Evolutionary conservation across 2,113 vertebrate species (phyloP).

Genomic region (Brienomyrus longianalis): DNA sequence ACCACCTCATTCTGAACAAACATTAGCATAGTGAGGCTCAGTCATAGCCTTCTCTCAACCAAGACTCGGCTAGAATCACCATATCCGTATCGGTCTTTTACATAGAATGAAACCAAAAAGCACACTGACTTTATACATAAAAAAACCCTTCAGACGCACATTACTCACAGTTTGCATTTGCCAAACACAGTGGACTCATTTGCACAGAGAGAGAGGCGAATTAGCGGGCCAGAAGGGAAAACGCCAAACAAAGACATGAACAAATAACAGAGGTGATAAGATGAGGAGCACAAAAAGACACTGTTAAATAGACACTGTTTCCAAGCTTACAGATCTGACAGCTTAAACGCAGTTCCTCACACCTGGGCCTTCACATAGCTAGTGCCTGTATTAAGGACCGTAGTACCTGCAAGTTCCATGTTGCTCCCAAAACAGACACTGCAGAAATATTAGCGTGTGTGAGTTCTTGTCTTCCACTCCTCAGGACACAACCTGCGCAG

Average conservation of each 20-base stretch:
- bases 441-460: background rate
- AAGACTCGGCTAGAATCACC: background rate
- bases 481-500: background rate
- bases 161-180: background rate
- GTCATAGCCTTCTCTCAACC: background rate
- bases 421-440: conserved; percentile 4
- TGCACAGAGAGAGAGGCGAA: background rate
- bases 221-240: background rate
- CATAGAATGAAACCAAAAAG: background rate
- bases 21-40: background rate
- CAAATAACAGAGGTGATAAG: background rate
- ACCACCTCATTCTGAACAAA: background rate
- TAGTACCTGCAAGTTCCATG: background rate
- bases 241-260: background rate
- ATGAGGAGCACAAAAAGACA: background rate
- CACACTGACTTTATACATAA: background rate
- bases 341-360: background rate
- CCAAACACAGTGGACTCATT: background rate
- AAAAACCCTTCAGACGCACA: background rate
- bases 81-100: background rate
- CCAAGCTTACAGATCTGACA: background rate
- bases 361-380: background rate
- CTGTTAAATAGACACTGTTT: background rate
- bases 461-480: background rate
- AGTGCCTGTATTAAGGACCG: background rate